These are phyloP conservation scores for Muraenolepis orangiensis DNA, from an alignment of 2,797 vertebrate species.

Conservation along the genomic window DNA sequence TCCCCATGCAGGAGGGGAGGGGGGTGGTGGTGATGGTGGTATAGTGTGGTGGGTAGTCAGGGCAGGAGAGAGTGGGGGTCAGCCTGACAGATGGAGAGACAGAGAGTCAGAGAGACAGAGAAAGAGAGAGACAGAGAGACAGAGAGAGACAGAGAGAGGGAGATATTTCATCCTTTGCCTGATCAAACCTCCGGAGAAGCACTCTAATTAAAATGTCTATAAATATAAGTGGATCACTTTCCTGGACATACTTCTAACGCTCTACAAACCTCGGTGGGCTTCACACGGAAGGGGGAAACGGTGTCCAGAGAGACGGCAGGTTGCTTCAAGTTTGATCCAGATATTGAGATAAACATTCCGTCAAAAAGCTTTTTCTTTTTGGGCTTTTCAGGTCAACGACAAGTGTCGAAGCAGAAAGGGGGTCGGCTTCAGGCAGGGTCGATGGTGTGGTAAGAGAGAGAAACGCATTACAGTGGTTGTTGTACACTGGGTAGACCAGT, in stretches of 20 bases:
- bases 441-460: too few species aligned
- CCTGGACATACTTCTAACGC: conserved; percentile 63
- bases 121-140: conserved; percentile 30
- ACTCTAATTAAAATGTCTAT: conserved; percentile 64
- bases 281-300: conserved; percentile 30
- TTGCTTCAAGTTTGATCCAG: conserved; percentile 25
- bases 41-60: too few species aligned
- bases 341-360: conserved; percentile 23
- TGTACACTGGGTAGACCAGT: too few species aligned
- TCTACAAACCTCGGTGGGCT: conserved; percentile 43
- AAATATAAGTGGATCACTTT: conserved; percentile 70
- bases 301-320: conserved; percentile 36
- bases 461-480: neutral
- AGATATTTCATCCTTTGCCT: conserved; percentile 55
- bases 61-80: neutral
- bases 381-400: conserved; percentile 45
- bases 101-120: conserved; percentile 27
- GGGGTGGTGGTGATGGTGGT: conserved; percentile 37
- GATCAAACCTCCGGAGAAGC: conserved; percentile 52
- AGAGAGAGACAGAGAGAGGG: conserved; percentile 35
- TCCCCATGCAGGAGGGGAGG: conserved; percentile 53
- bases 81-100: neutral
- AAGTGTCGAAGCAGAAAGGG: conserved; percentile 27
- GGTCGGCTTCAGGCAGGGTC: neutral
- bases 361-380: conserved; percentile 2